A percentile compares a stretch with the other conserved stretches of the same genome.
Evolutionary conservation across 2,888 invertebrate species (phyloP).

Genomic region (Allygus modestus): DNA sequence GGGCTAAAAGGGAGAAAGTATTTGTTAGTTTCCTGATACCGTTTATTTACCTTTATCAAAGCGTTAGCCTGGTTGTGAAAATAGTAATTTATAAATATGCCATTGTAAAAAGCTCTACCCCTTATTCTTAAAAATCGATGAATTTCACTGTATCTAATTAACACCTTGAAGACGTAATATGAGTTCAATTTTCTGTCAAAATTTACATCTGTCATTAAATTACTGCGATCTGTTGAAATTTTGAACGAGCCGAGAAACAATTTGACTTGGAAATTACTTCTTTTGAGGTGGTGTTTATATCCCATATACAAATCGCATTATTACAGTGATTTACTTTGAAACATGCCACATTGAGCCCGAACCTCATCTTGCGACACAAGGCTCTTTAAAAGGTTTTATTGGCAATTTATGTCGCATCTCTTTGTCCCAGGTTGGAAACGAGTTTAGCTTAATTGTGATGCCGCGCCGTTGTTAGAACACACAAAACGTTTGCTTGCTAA

Average conservation of each 20-base stretch:
- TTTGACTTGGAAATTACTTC: slow-evolving; percentile 52
- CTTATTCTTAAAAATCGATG: too few relatives aligned
- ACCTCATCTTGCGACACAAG: slow-evolving; percentile 4
- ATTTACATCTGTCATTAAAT: too few relatives aligned
- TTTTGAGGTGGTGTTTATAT: slow-evolving; percentile 28
- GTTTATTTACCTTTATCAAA: too few relatives aligned
- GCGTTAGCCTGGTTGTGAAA: too few relatives aligned
- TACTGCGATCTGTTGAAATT: not conserved
- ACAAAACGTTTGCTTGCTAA: not conserved
- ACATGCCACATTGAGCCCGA: not conserved
- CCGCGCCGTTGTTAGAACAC: not conserved
- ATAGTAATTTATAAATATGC: too few relatives aligned
- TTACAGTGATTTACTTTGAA: slow-evolving; percentile 48
- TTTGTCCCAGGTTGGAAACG: not conserved
- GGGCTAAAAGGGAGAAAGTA: too few relatives aligned
- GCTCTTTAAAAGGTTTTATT: slow-evolving; percentile 10
- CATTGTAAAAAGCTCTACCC: too few relatives aligned
- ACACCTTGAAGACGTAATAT: too few relatives aligned
- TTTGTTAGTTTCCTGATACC: too few relatives aligned
- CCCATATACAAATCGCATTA: slow-evolving; percentile 12
- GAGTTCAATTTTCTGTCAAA: too few relatives aligned
- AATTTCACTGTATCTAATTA: too few relatives aligned
- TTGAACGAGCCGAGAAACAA: slow-evolving; percentile 1
- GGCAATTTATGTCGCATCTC: slow-evolving; percentile 22
- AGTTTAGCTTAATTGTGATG: not conserved